Percentiles rank a stretch among this genome's conserved stretches.
These are phyloP conservation scores for Heliconius congener DNA, from an alignment of 1,140 invertebrate genomes.

Conservation along the genomic window DNA sequence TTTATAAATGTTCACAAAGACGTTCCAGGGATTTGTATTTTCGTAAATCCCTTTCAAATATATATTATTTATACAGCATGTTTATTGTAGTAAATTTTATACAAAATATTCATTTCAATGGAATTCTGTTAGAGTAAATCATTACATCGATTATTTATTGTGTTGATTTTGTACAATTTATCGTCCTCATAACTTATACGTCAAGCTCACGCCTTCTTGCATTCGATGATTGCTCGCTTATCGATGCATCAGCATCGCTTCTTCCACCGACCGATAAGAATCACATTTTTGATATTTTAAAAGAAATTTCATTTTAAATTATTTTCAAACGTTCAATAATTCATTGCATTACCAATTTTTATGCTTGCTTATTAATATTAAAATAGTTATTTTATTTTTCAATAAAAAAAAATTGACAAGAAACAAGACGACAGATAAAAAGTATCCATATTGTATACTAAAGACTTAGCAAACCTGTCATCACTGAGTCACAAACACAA, in stretches of 20 bases:
- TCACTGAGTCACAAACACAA: conserved; percentile 26
- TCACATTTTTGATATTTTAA: conserved; percentile 28
- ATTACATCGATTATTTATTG: conserved; percentile 51
- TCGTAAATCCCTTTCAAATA: too few relatives aligned
- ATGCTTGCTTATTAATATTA: not conserved
- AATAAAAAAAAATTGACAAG: not conserved
- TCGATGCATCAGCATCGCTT: conserved; percentile 52
- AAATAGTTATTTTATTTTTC: not conserved
- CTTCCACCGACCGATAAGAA: conserved; percentile 38
- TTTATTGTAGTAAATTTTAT: not conserved
- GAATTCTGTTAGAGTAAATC: conserved; percentile 18
- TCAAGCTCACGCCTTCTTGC: conserved; percentile 48
- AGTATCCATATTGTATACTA: conserved; percentile 32
- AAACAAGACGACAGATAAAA: conserved; percentile 17
- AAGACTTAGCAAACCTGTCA: conserved; percentile 36
- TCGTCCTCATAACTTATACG: conserved; percentile 54
- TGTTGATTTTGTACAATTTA: conserved; percentile 68
- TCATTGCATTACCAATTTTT: not conserved
- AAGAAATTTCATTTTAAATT: not conserved
- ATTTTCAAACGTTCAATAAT: conserved; percentile 12
- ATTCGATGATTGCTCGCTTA: conserved; percentile 62
- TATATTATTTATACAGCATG: too few relatives aligned
- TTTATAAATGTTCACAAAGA: too few relatives aligned
- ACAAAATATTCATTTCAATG: not conserved
- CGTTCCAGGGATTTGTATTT: too few relatives aligned